phyloP scores from a whole-genome alignment of 2,113 vertebrate genomes.

The Cromileptes altivelis region DNA sequence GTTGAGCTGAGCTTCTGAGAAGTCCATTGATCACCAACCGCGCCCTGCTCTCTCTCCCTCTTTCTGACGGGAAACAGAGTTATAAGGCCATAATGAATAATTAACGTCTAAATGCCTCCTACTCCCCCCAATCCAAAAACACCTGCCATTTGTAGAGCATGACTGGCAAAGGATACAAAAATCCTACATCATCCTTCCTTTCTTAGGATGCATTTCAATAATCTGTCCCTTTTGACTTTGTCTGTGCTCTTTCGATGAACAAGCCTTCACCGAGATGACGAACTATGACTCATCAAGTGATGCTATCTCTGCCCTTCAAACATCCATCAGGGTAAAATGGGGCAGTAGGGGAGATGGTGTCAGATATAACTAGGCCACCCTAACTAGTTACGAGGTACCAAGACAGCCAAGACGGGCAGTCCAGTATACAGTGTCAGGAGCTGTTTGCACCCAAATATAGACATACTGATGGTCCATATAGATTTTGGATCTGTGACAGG shows the following conservation, averaged over 20 bases:
- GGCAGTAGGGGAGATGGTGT: slow-evolving; percentile 33
- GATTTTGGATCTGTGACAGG: slow-evolving; percentile 48
- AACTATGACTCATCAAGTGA: slow-evolving; percentile 45
- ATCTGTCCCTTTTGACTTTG: neutral
- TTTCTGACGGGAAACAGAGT: slow-evolving; percentile 64
- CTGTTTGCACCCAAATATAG: slow-evolving; percentile 60
- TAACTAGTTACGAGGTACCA: slow-evolving; percentile 29
- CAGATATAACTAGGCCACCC: slow-evolving; percentile 47
- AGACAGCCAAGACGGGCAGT: neutral
- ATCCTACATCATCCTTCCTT: neutral
- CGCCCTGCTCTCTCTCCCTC: slow-evolving; percentile 43
- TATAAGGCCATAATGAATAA: slow-evolving; percentile 76
- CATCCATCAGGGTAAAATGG: slow-evolving; percentile 6
- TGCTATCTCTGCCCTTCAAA: slow-evolving; percentile 21
- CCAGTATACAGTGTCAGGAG: slow-evolving; percentile 4
- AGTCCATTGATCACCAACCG: slow-evolving; percentile 74
- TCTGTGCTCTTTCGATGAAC: neutral
- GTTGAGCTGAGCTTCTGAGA: slow-evolving; percentile 73
- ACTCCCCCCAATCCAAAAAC: slow-evolving; percentile 54
- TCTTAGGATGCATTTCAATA: neutral
- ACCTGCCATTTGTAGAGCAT: slow-evolving; percentile 35
- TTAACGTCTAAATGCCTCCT: slow-evolving; percentile 74
- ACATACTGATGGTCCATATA: slow-evolving; percentile 25
- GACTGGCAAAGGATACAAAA: slow-evolving; percentile 12
- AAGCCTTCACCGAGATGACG: neutral